Evolutionary conservation across 2,888 invertebrate genomes (phyloP), one percentile per base, ranked within the genome.

Genomic region (Stenurella melanura): DNA sequence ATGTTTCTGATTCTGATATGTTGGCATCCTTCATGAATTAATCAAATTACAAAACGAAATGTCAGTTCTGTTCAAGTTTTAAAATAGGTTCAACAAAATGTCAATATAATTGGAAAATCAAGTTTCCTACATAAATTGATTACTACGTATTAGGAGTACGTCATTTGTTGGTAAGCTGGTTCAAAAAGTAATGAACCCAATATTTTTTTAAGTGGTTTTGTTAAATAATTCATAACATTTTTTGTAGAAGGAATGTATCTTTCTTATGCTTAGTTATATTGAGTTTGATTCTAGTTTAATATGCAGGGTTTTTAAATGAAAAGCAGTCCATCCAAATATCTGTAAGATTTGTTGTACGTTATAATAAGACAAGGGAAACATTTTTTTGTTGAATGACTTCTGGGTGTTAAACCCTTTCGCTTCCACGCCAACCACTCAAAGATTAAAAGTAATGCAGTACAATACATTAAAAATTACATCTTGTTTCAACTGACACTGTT

Each of bases 11-110:
- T 42, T 17, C 42, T 50, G 64, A 66, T 21, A 76, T 77, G 75
- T 78, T 78, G 71, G 77, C 76, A 78, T 78, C 74, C 75, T 79
- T 80, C 81, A 80, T 82, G 82, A 82, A 82, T 82, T 78, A 82
- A 82, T 81, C 79, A 80, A 82, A 82, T 79, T 79, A 77, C 75
- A 64, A 75, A 76, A 76, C 74, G 58, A 77, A 68, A 78, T 67
- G 80, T 80, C 79, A 78, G 58, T 54, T 71, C 61, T 57, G 71
- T 54, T 69, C 76, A 73, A 18, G 54, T 71, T 79, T 75, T 72
- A 42, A 60, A 60, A 67, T 42, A 63, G 67, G 61, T 17, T 57
- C 18, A 67, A 38, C 74, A 56, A 58, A 77, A 77, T 69, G 79
- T 79, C 77, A 56, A 38, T 75, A 73, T 82, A 80, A 82, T 82